These are phyloP conservation scores for Acipenser oxyrinchus DNA, from an alignment of 2,797 vertebrate species.

Conservation along the genomic window DNA sequence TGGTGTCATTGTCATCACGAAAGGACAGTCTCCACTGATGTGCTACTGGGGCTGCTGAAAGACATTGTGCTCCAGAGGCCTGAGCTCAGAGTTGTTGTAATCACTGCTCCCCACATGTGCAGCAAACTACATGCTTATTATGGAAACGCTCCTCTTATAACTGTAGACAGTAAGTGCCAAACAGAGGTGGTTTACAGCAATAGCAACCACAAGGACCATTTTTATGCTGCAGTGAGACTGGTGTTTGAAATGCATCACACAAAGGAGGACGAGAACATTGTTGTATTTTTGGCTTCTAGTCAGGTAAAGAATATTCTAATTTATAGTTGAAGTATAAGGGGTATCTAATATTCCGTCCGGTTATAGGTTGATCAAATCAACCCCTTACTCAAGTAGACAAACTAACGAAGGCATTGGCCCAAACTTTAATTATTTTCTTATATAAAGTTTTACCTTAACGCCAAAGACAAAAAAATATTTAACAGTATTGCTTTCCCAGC, in stretches of 20 bases:
- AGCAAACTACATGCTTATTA: slow-evolving; percentile 53
- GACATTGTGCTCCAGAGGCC: slow-evolving; percentile 63
- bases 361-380: no score
- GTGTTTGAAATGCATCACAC: slow-evolving; percentile 75
- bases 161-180: slow-evolving; percentile 31
- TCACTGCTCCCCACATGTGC: slow-evolving; percentile 46
- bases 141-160: slow-evolving; percentile 41
- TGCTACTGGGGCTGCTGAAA: slow-evolving; percentile 47
- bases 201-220: slow-evolving; percentile 48
- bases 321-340: no score
- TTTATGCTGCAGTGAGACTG: slow-evolving; percentile 62
- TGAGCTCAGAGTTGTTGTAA: slow-evolving; percentile 69
- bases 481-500: no score
- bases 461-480: no score
- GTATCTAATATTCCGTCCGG: no score
- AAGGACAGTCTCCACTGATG: no score
- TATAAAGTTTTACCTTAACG: no score
- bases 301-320: slow-evolving; percentile 44
- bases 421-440: no score
- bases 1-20: no score
- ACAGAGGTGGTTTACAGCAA: slow-evolving; percentile 65
- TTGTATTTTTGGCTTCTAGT: slow-evolving; percentile 69
- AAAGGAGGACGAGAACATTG: slow-evolving; percentile 64
- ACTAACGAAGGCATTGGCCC: no score
- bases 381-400: no score